Evolutionary conservation across 2,888 invertebrate genomes (phyloP).

Genomic region (Lacanobia oleracea): DNA sequence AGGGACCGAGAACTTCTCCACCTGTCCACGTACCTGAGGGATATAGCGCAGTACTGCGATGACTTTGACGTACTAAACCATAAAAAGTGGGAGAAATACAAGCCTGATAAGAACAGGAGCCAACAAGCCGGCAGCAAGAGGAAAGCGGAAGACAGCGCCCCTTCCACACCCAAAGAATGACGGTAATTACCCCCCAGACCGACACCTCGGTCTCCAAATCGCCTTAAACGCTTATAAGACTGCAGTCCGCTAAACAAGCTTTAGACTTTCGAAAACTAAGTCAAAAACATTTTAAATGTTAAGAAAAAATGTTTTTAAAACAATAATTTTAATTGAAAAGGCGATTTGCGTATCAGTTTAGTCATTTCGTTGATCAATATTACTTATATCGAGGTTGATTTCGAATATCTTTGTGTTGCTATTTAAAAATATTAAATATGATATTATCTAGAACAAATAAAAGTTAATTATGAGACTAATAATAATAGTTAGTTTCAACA

Average conservation of each 20-base stretch:
- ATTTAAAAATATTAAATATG: constrained; percentile 45
- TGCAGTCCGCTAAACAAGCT: constrained; percentile 52
- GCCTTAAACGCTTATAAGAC: constrained; percentile 73
- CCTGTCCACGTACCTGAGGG: constrained; percentile 95
- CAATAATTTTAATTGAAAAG: constrained; percentile 49
- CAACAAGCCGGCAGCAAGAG: constrained; percentile 84
- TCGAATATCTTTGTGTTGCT: constrained; percentile 43
- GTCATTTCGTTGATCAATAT: constrained; percentile 38
- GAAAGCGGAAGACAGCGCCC: constrained; percentile 86
- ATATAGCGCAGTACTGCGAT: constrained; percentile 94
- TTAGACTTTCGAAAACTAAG: constrained; percentile 51
- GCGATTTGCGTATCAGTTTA: constrained; percentile 59
- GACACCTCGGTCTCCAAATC: constrained; percentile 46
- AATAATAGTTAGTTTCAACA: constrained; percentile 43
- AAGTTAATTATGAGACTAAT: constrained; percentile 52
- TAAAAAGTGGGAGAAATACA: constrained; percentile 97
- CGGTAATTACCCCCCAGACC: constrained; percentile 60
- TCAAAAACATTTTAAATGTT: constrained; percentile 60
- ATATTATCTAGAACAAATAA: constrained; percentile 65
- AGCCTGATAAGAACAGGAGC: constrained; percentile 82
- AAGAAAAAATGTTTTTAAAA: constrained; percentile 55
- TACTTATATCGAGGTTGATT: constrained; percentile 29
- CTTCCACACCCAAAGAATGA: constrained; percentile 84
- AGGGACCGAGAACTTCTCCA: constrained; percentile 96
- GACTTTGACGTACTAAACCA: constrained; percentile 97